Base-by-base conservation (phyloP, 2,797 vertebrate genomes). In the Tympanoctomys barrerae region DNA sequence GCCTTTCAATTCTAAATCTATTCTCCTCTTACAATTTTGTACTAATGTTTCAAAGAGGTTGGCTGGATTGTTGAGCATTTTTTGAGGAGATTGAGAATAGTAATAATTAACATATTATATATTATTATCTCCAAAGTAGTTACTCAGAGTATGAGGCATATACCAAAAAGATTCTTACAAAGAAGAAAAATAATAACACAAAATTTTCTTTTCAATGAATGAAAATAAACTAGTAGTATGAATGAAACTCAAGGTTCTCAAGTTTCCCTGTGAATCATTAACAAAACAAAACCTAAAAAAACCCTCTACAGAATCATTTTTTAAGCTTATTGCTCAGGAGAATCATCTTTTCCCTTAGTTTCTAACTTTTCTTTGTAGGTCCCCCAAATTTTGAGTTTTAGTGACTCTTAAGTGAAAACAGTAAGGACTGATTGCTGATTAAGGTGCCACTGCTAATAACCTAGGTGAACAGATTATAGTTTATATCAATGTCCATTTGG, bases 11-110 rank as follows among this genome's bases (percentile, higher is more conserved):
- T 92, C 62, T 79, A 92, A 86, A 59, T 4, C 12, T 83, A 54
- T 16, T 84, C 28, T 61, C 39, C n/a, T 33, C 52, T 87, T 90
- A 78, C 33, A 90, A 81, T 24, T 90, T 92, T 8, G 59, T 54
- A 33, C 16, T 66, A 28, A 66, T 26, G 12, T 85, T 94, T 95
- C 71, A 90, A 21, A 96, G 73, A 88, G 9, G 21, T 52, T 82
- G 59, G 42, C 75, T 64, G 68, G 36, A 16, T 78, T 31, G 42
- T 86, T 82, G n/a, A 90, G 82, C 49, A 82, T 82, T 64, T 92
- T 85, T 86, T 82, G 42, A 96, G 54, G 75, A 79, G 22, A 94
- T 22, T 24, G 92, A 77, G 22, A 89, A 82, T 91, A 87, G 49
- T 73, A 42, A 42, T 42, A 42, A 42, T 42, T 42, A 42, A 42